Evolutionary conservation across 2,888 invertebrate genomes (phyloP).

Genomic region (Oscheius sp.): DNA sequence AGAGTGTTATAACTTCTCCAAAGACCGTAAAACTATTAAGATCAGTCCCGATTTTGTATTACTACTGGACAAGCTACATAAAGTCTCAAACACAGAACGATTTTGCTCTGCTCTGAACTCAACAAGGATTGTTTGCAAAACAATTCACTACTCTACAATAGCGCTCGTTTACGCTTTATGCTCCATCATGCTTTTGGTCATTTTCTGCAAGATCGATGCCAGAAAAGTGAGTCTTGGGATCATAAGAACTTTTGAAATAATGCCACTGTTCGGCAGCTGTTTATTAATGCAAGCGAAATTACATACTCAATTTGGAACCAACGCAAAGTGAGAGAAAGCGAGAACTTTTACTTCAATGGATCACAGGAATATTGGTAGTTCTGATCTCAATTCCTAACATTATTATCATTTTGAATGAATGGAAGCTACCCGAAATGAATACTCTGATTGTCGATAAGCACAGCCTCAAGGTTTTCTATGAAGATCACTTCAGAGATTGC

Average conservation of each 20-base stretch:
- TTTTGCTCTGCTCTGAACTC: slow-evolving; percentile 59
- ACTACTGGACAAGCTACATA: slow-evolving; percentile 35
- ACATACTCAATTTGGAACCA: slow-evolving; percentile 7
- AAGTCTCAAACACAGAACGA: slow-evolving; percentile 30
- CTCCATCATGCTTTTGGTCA: slow-evolving; percentile 21
- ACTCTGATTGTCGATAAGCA: slow-evolving; percentile 52
- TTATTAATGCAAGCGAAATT: no score
- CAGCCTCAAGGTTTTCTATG: neutral
- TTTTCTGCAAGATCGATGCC: slow-evolving; percentile 22
- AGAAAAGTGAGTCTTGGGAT: neutral
- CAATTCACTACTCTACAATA: slow-evolving; percentile 22
- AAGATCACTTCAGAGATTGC: slow-evolving; percentile 45
- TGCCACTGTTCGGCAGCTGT: no score
- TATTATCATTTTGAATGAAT: slow-evolving; percentile 54
- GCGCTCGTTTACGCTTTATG: slow-evolving; percentile 9
- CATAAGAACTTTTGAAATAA: neutral
- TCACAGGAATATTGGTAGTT: slow-evolving; percentile 51
- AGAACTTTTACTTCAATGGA: slow-evolving; percentile 47
- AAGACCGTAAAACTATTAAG: slow-evolving; percentile 31
- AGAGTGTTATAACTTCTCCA: slow-evolving; percentile 25
- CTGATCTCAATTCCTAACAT: slow-evolving; percentile 56
- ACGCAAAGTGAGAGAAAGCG: slow-evolving; percentile 46
- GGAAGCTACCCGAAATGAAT: slow-evolving; percentile 45
- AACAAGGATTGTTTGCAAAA: slow-evolving; percentile 53
- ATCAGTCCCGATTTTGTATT: slow-evolving; percentile 36